A percentile compares a stretch with the other conserved stretches of the same genome.
These are phyloP conservation scores for Athene noctua DNA, from an alignment of 2,113 vertebrate species.

Conservation along the genomic window DNA sequence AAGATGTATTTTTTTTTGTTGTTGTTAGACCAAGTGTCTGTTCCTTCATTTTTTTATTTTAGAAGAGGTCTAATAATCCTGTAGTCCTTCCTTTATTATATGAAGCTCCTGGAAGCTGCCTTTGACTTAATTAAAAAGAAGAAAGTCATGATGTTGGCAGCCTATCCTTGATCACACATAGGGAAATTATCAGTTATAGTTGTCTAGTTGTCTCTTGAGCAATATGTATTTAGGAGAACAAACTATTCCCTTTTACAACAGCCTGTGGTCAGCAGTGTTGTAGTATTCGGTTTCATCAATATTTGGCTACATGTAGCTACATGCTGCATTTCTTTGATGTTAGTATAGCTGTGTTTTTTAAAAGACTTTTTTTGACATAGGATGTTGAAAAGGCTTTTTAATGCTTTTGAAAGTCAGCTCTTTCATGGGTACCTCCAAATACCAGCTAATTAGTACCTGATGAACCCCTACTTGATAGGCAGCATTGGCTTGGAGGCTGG, in stretches of 20 bases:
- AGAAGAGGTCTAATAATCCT: not conserved
- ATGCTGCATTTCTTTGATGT: not conserved
- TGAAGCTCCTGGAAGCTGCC: not conserved
- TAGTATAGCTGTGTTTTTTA: not conserved
- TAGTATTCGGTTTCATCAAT: not conserved
- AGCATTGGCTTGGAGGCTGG: not conserved
- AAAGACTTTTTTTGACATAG: not conserved
- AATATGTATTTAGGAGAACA: not conserved
- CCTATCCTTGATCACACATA: not conserved
- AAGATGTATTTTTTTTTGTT: not conserved
- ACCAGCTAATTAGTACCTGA: not conserved
- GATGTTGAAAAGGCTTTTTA: not conserved
- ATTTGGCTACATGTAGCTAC: not conserved
- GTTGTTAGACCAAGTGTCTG: not conserved
- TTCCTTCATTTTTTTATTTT: not conserved
- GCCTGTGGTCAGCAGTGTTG: not conserved
- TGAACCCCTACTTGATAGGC: not conserved
- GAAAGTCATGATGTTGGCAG: not conserved
- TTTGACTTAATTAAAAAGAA: not conserved
- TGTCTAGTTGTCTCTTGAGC: not conserved
- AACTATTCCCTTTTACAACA: not conserved
- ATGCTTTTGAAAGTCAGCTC: not conserved
- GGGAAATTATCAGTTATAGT: not conserved
- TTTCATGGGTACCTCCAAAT: not conserved
- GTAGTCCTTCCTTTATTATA: not conserved